Evolutionary conservation across 2,113 vertebrate genomes (phyloP).

Genomic region (Amphiprion ocellaris): DNA sequence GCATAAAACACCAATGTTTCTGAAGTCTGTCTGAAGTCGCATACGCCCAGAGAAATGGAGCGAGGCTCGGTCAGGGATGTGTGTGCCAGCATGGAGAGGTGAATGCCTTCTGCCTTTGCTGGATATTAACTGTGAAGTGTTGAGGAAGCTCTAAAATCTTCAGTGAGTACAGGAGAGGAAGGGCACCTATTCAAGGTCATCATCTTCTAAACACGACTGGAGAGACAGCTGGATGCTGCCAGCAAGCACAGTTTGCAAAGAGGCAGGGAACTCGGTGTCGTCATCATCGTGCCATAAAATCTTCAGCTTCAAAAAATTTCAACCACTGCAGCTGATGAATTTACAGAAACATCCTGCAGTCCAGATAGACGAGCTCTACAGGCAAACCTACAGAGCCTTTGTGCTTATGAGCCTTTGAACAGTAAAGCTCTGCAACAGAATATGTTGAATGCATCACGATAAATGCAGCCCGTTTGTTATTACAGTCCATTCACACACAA

Average conservation of each 20-base stretch:
- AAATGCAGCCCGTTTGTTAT: neutral
- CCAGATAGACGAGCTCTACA: constrained; percentile 10
- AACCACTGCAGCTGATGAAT: constrained; percentile 18
- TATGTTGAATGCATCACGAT: neutral
- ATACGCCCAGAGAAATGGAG: neutral
- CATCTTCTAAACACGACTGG: constrained; percentile 41
- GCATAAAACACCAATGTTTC: constrained; percentile 24
- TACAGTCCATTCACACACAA: no score
- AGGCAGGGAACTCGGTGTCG: constrained; percentile 16
- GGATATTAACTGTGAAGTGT: constrained; percentile 18
- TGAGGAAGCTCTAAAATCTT: constrained; percentile 23
- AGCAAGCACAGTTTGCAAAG: constrained; percentile 23
- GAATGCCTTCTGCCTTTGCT: neutral
- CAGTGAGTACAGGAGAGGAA: constrained; percentile 18
- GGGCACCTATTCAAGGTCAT: constrained; percentile 60
- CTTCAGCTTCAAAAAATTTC: constrained; percentile 18
- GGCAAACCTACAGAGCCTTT: neutral
- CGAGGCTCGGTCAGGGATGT: neutral
- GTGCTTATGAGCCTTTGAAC: neutral
- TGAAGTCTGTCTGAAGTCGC: constrained; percentile 27
- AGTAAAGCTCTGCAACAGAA: neutral
- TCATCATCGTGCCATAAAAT: constrained; percentile 33
- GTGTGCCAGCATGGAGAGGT: neutral
- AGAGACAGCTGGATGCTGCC: constrained; percentile 52
- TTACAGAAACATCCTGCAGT: constrained; percentile 21